Evolutionary conservation across 2,888 invertebrate species (phyloP), one percentile per base, ranked within the genome.

Genomic region (Melinaea marsaeus): DNA sequence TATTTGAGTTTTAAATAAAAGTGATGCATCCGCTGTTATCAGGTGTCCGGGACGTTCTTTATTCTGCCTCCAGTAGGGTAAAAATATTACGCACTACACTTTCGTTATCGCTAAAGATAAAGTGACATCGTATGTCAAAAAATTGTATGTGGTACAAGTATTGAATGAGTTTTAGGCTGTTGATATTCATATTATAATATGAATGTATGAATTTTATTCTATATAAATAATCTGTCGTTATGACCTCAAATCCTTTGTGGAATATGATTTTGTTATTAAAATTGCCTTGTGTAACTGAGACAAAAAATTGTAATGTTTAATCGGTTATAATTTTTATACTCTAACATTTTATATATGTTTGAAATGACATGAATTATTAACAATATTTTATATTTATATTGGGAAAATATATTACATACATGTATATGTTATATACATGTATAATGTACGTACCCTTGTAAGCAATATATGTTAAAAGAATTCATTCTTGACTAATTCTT

Each of bases 391-490:
- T 22, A 22, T 22, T 22, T 22, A 22, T 37, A 45, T 13, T 54
- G 45, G 11, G 13, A 60, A 51, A 60, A 64, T 58, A n/a, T 42
- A 58, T 64, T 22, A 22, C 0, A 22, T 22, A 22, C 1, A n/a
- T n/a, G n/a, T n/a, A n/a, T n/a, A n/a, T n/a, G n/a, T n/a, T n/a
- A n/a, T n/a, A n/a, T n/a, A n/a, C 22, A 22, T 22, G 22, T 22
- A 22, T 22, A 22, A 22, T 22, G 22, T 22, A 51, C 45, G 54
- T 46, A 58, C 55, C n/a, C 54, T 48, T 66, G 69, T 60, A 67
- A 60, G 63, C 54, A 61, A 62, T 61, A 57, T 58, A 65, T 63
- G 66, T 60, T 65, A 62, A 58, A 65, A 65, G 60, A 68, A 65
- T 63, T 22, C 22, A 22, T 22, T 22, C 22, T 22, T 22, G 22